A percentile compares a stretch with the other conserved stretches of the same genome.
phyloP scores from a whole-genome alignment of 2,113 vertebrate species.

The Conger conger region DNA sequence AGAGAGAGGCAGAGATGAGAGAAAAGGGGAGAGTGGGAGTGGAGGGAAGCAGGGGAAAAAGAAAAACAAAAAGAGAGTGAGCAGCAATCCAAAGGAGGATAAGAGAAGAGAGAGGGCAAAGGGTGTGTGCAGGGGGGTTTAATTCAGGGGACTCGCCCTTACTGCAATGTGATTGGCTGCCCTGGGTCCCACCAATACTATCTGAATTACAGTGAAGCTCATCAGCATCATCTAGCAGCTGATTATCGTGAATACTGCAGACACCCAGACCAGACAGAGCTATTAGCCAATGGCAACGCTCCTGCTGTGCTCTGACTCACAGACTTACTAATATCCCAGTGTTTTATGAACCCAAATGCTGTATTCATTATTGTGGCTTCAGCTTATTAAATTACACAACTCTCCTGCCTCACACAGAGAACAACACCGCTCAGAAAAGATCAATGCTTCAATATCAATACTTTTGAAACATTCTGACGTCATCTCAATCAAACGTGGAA shows the following conservation, averaged over 20 bases:
- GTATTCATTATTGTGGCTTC: not conserved
- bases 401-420: not conserved
- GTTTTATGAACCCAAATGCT: not conserved
- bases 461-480: not conserved
- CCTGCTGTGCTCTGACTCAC: not conserved
- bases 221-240: not conserved
- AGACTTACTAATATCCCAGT: not conserved
- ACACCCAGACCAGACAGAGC: not conserved
- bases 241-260: not conserved
- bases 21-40: not conserved
- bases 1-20: not conserved
- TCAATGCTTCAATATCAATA: not conserved
- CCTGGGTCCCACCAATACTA: not conserved
- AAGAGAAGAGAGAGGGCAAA: not conserved
- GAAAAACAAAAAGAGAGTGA: not conserved
- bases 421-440: not conserved
- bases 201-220: not conserved
- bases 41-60: not conserved
- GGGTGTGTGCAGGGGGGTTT: not conserved
- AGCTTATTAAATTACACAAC: conserved; percentile 15
- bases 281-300: not conserved
- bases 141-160: not conserved
- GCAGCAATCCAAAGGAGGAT: not conserved
- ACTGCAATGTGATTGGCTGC: not conserved
- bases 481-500: not conserved